A percentile compares a stretch with the other conserved stretches of the same genome.
phyloP scores from a whole-genome alignment of 2,797 vertebrate species.

The Podarcis siculus region DNA sequence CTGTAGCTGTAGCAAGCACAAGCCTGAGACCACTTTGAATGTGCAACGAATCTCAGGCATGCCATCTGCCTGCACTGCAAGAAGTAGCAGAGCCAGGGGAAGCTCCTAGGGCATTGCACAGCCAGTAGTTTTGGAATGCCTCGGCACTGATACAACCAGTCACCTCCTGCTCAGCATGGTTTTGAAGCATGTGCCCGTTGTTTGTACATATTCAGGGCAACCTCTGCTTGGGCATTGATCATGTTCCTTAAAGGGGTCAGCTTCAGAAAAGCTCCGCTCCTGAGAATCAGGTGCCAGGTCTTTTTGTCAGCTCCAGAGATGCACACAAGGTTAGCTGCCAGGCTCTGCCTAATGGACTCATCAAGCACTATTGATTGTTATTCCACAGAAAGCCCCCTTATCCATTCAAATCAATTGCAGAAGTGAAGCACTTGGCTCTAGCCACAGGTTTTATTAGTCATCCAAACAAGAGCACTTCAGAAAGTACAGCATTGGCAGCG shows the following conservation, averaged over 20 bases:
- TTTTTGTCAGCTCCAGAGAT: neutral
- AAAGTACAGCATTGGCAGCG: neutral
- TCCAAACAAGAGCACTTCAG: constrained; percentile 14
- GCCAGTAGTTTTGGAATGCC: no score
- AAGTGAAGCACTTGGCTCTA: neutral
- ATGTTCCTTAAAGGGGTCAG: neutral
- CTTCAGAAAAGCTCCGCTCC: neutral
- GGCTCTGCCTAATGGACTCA: constrained; percentile 29
- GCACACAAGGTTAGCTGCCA: neutral
- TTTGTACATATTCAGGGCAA: neutral
- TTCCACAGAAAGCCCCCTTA: constrained; percentile 28
- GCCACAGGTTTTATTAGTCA: constrained; percentile 11
- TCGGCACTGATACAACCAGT: no score
- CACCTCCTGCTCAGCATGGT: neutral
- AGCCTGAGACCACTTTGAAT: no score
- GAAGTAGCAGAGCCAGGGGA: no score
- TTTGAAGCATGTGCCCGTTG: neutral
- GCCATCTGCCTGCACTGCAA: no score
- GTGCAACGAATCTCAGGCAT: no score
- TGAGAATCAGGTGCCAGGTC: neutral
- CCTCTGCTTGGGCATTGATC: neutral
- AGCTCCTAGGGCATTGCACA: neutral
- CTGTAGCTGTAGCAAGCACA: no score
- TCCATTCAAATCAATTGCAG: constrained; percentile 36
- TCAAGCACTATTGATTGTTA: constrained; percentile 41